These are phyloP conservation scores for Upupa epops DNA, from an alignment of 2,113 vertebrate species.

Conservation along the genomic window DNA sequence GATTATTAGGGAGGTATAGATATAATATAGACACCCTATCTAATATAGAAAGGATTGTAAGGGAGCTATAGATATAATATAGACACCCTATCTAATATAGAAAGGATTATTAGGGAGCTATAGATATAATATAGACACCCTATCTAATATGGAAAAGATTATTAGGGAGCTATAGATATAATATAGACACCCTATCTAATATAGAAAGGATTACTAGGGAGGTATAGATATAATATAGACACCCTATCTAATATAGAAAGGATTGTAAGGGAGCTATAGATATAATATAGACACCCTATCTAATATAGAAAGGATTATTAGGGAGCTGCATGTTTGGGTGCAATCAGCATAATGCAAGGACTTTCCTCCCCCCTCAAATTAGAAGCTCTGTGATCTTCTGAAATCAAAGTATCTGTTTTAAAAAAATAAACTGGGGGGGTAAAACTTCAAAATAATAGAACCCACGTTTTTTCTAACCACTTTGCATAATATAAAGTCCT, in stretches of 20 bases:
- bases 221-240: too few species aligned
- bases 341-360: not conserved
- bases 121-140: too few species aligned
- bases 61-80: not conserved
- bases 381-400: not conserved
- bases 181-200: not conserved
- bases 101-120: not conserved
- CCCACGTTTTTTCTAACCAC: not conserved
- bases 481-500: conserved; percentile 63
- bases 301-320: not conserved
- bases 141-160: not conserved
- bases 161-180: not conserved
- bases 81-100: not conserved
- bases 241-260: not conserved
- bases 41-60: not conserved
- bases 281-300: not conserved
- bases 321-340: not conserved
- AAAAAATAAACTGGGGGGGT: not conserved
- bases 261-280: not conserved
- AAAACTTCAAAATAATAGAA: conserved; percentile 15
- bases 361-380: not conserved
- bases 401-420: conserved; percentile 5
- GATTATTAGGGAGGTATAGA: not conserved
- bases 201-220: not conserved
- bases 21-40: not conserved